Base-by-base conservation (phyloP, 1,140 invertebrate species). In the Cepaea nemoralis region DNA sequence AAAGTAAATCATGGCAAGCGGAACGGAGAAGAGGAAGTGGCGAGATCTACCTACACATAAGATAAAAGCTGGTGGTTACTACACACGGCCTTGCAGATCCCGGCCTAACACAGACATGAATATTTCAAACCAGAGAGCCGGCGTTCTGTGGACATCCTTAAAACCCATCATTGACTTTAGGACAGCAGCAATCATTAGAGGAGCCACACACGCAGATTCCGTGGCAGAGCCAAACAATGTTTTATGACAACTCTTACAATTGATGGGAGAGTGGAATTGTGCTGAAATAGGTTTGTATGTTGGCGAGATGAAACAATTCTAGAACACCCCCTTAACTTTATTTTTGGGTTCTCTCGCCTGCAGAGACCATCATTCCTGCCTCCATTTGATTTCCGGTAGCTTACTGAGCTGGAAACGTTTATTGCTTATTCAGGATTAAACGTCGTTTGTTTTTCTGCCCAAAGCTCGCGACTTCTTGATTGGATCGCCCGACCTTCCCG, bases 361-460 rank as follows among this genome's bases (percentile, higher is more conserved):
- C 69, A 5, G 35, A 71, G 1, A 6, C 24, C 35, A 27, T 39
- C 31, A 33, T 71, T 71, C 40, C 37, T 27, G 37, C n/a, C 45
- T 66, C 55, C 31, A 39, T 2, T 33, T 24, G 6, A 66, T 63
- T 50, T 39, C 71, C 35, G 67, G 12, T 35, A 66, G 77, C 39
- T 42, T n/a, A 14, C 55, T 14, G 39, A 40, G 1, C 8, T 31
- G n/a, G 74, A 71, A 22, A 70, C 31, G 55, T 80, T 81, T 81
- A 35, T 77, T 81, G 74, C 70, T 37, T 74, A 59, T 12, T 69
- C 42, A 71, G 59, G 82, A 75, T 71, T 75, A 80, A 83, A 83
- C 70, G 71, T 63, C 39, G 73, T 74, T 77, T 37, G 77, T 83
- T 48, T 70, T 35, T n/a, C 31, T 27, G 59, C 42, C 69, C 75